These are phyloP conservation scores for Nebria brevicollis DNA, from an alignment of 2,888 invertebrate genomes.

Conservation along the genomic window DNA sequence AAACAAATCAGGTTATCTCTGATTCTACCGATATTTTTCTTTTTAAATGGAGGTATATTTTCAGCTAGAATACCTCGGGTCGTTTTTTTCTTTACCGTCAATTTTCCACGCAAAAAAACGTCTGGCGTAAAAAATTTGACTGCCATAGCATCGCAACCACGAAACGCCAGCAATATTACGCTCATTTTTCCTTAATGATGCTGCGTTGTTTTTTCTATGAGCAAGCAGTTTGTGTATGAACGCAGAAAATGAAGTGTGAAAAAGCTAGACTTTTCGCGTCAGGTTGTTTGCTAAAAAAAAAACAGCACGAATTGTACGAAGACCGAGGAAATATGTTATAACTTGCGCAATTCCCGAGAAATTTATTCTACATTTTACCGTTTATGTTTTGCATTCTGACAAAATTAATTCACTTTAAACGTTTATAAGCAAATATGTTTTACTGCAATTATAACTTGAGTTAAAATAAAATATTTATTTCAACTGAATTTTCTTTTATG, in stretches of 20 bases:
- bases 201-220: conserved; percentile 13
- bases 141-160: background rate
- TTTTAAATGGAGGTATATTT: background rate
- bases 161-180: conserved; percentile 7
- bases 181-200: conserved; percentile 21
- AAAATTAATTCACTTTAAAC: background rate
- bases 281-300: background rate
- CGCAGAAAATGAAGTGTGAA: background rate
- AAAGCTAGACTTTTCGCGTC: background rate
- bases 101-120: background rate
- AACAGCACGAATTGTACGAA: background rate
- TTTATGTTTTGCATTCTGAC: background rate
- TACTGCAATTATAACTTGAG: too few species aligned
- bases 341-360: background rate
- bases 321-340: background rate
- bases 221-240: background rate
- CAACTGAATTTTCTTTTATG: too few species aligned
- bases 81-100: conserved; percentile 3
- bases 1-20: too few species aligned
- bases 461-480: too few species aligned
- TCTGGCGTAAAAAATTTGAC: background rate
- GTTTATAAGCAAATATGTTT: too few species aligned
- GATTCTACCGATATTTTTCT: background rate
- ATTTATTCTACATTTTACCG: too few species aligned
- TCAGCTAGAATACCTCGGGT: background rate